Percentiles rank a stretch among this genome's conserved stretches.
Evolutionary conservation across 2,888 invertebrate genomes (phyloP).

Genomic region (Pseudoips prasinana): DNA sequence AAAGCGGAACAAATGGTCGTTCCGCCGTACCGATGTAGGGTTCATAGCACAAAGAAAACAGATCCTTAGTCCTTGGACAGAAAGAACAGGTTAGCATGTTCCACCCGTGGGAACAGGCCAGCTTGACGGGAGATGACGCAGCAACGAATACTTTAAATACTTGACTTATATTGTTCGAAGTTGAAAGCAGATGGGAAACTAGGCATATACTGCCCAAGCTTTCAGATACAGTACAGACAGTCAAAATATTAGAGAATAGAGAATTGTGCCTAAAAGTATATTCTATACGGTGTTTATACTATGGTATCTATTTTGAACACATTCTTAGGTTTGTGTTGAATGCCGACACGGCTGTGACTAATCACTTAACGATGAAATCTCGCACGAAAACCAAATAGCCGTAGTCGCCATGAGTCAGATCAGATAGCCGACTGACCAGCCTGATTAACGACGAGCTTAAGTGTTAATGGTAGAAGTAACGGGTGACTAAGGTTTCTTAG

Average conservation of each 20-base stretch:
- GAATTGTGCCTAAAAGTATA: too few relatives aligned
- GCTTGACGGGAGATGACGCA: slow-evolving; percentile 41
- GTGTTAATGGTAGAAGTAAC: slow-evolving; percentile 15
- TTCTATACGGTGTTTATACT: too few relatives aligned
- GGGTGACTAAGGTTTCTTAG: slow-evolving; percentile 14
- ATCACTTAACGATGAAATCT: slow-evolving; percentile 46
- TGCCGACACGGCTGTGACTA: slow-evolving; percentile 35
- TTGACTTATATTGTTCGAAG: slow-evolving; percentile 22
- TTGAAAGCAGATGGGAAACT: slow-evolving; percentile 10
- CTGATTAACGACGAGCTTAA: slow-evolving; percentile 28
- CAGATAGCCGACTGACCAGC: slow-evolving; percentile 32
- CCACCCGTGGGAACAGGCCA: slow-evolving; percentile 45
- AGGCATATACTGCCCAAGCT: slow-evolving; percentile 3
- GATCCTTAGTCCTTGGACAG: slow-evolving; percentile 29
- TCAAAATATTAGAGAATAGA: too few relatives aligned
- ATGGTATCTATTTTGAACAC: slow-evolving; percentile 30
- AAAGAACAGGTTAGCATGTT: slow-evolving; percentile 33
- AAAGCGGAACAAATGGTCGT: slow-evolving; percentile 56
- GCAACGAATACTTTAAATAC: slow-evolving; percentile 38
- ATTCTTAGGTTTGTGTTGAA: slow-evolving; percentile 29
- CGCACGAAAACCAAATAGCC: slow-evolving; percentile 31
- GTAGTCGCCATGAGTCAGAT: slow-evolving; percentile 41
- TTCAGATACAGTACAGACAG: too few relatives aligned
- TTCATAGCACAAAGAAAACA: slow-evolving; percentile 40
- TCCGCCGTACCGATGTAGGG: slow-evolving; percentile 30